Base-by-base conservation (phyloP, 2,797 vertebrate species). In the Microctenopoma steveboyesi region DNA sequence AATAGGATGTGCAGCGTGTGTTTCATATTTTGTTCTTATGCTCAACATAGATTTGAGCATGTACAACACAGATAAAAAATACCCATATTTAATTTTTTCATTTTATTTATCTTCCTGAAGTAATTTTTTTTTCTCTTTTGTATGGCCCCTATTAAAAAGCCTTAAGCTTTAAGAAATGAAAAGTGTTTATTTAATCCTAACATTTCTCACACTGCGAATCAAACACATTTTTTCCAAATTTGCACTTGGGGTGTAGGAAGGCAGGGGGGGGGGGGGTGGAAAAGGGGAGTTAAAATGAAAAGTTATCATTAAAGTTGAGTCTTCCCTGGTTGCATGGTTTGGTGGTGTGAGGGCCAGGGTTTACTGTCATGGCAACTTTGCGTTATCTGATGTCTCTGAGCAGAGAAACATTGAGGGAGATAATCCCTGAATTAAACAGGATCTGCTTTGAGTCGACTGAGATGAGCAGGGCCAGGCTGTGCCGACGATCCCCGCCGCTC, bases 381-480 rank as follows among this genome's bases (percentile, higher is more conserved):
- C 94, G 95, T 97, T 98, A 98, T 98, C 97, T 96, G 95, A 96
- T 96, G 97, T 97, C 94, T 95, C 92, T 92, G 94, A 95, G 93
- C 93, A 92, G 93, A 95, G 95, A 97, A 96, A 95, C 96, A 96
- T 93, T 94, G 96, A 96, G 95, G 95, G 95, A 96, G 96, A 96
- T 98, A 99, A 99, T 98, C 98, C 96, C 95, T 98, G 97, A 98
- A 99, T 99, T 99, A 97, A 98, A 96, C 95, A 96, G 95, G 92
- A 95, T 95, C 94, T 94, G 94, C 94, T 95, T 96, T 96, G 93
- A 92, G 96, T 93, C 93, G 94, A 95, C 93, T 86, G 93, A 95
- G 96, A 96, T 97, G 97, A 97, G 96, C 96, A 96, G 96, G 88
- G 95, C 95, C 95, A 95, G 95, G 95, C 95, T 94, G 95, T 94